Conservation (phyloP, 92 coral and sea anemone species). For the Metridium senile region DNA sequence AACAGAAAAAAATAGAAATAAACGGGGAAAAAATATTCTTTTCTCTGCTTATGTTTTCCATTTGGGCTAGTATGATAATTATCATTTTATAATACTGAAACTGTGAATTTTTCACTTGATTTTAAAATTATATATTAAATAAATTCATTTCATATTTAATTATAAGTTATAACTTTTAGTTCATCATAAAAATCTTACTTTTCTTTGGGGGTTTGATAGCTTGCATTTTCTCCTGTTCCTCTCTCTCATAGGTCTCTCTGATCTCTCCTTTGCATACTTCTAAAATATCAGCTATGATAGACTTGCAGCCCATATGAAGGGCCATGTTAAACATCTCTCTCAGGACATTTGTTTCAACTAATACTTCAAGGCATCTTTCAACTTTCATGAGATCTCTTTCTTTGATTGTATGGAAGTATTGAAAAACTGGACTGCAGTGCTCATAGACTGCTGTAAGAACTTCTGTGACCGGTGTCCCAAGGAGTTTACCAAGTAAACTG, state of each 20-base stretch:
- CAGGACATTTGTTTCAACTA: slow-evolving; percentile 40
- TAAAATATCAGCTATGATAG: slow-evolving; percentile 33
- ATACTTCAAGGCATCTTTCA: slow-evolving; percentile 34
- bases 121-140: too few species aligned
- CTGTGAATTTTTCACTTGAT: too few species aligned
- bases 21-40: too few species aligned
- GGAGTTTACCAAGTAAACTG: slow-evolving; percentile 63
- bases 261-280: slow-evolving; percentile 28
- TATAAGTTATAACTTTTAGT: too few species aligned
- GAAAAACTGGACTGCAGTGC: slow-evolving; percentile 56
- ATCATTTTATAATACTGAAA: too few species aligned
- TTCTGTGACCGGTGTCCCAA: slow-evolving; percentile 62
- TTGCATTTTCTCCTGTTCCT: not conserved
- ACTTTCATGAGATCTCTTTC: slow-evolving; percentile 48
- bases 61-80: too few species aligned
- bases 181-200: slow-evolving; percentile 21
- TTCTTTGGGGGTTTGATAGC: slow-evolving; percentile 39
- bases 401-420: not conserved
- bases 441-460: slow-evolving; percentile 57
- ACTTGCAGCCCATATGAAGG: slow-evolving; percentile 58
- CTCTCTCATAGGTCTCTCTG: not conserved
- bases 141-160: too few species aligned
- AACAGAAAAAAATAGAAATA: too few species aligned
- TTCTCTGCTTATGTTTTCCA: too few species aligned
- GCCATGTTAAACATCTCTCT: slow-evolving; percentile 75